Base-by-base conservation (phyloP, 2,888 invertebrate genomes). In the Macrosiphum euphorbiae region DNA sequence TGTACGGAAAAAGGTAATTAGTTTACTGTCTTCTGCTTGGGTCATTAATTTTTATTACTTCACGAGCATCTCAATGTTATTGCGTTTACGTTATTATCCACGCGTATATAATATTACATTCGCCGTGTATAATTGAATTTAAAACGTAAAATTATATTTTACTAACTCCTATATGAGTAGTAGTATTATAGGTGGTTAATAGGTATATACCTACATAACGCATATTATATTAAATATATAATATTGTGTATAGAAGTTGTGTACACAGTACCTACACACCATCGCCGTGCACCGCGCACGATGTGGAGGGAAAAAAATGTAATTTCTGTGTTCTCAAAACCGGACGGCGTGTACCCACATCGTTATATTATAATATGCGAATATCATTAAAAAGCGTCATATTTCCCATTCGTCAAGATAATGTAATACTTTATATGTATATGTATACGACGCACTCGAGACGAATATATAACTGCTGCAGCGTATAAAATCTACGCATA, bases 271-370 rank as follows among this genome's bases (percentile, higher is more conserved):
- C 52, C n/a, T n/a, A 52, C 67, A 26, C 67, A 35, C 67, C 35
- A 13, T 67, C n/a, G n/a, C 7, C 16, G 67, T 5, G 7, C 7
- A n/a, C 67, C 2, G n/a, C n/a, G 35, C 78, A 78, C 3, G 35
- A 41, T 5, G 78, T 78, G 20, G 35, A 78, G 35, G 78, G 3
- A 78, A 78, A 55, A 58, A 78, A 78, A 35, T 35, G 20, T 35
- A 78, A 78, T 78, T 78, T 78, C 35, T 78, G 35, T 35, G 41
- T 52, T 52, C 52, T 88, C 52, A 88, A 88, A 88, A 88, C 88
- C 88, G 88, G 88, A 88, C 88, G 50, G 52, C 52, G 52, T 50
- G 24, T 52, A 78, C 35, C 35, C 20, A 58, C 78, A 78, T 78
- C 78, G 20, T 78, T 78, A 20, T 78, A 20, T 78, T 67, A 67